Evolutionary conservation across 2,113 vertebrate species (phyloP), one percentile per base, ranked within the genome.

Genomic region (Platycercus adscitus): DNA sequence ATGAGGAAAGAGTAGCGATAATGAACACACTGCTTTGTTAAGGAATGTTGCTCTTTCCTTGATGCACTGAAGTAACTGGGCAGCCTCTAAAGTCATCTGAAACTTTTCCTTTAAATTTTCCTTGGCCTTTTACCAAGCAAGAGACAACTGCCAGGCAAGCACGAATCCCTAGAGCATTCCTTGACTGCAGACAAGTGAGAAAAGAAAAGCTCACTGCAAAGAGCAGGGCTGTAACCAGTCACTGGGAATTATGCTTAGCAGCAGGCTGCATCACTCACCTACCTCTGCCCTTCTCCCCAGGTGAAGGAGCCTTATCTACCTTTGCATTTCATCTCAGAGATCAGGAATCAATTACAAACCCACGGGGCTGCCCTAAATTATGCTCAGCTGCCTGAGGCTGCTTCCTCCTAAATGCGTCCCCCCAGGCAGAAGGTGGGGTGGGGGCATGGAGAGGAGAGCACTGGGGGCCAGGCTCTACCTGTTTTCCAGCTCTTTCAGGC

Each of bases 31-130:
- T 2, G 0, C 28, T 81, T 71, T 46, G 20, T 31, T 64, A 92
- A 55, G 64, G 46, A 58, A 84, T 12, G 17, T 35, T 44, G 52
- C 35, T 89, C 47, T 86, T 86, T 63, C n/a, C 47, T 72, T 41
- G 44, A 81, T 25, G 56, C 29, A 39, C 25, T 68, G 24, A 88
- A 75, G 68, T 50, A 75, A 92, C 52, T 11, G 43, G 35, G 56
- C 39, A 91, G 73, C 63, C 65, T 79, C 77, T 64, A 25, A 71
- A 35, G 43, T 43, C 17, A 43, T 58, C 64, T 60, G 81, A 95
- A 88, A 70, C 13, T 43, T 73, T 86, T 47, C 64, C 86, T 88
- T 94, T 86, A 84, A 41, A 86, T 83, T 84, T 89, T 37, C 56
- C 91, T 69, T 31, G 81, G 52, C 56, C 56, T 19, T 46, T 75